Conservation (phyloP, 2,888 invertebrate species). For the Arge pagana region DNA sequence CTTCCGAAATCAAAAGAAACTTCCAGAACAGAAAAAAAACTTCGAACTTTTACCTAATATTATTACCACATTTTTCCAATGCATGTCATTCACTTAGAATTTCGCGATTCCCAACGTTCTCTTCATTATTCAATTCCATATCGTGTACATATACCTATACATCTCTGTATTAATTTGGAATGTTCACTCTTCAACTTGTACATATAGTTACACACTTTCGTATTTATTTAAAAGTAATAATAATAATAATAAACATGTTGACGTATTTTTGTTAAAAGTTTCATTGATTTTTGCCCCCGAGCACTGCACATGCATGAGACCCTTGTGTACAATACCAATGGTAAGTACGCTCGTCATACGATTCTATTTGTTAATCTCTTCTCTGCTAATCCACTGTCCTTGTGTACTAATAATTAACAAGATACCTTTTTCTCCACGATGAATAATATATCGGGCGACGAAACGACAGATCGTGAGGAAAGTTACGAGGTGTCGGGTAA, state of each 20-base stretch:
- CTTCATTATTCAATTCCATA: too few relatives aligned
- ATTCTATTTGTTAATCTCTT: constrained; percentile 21
- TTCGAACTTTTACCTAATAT: too few relatives aligned
- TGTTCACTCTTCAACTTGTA: neutral
- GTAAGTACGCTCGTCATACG: constrained; percentile 37
- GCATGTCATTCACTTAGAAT: constrained; percentile 10
- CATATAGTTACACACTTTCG: neutral
- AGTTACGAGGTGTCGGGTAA: too few relatives aligned
- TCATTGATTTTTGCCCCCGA: constrained; percentile 25
- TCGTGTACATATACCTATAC: too few relatives aligned
- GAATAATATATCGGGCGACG: constrained; percentile 2
- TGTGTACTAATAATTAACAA: constrained; percentile 7
- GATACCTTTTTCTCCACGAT: constrained; percentile 4
- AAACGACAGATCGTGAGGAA: too few relatives aligned
- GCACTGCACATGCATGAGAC: constrained; percentile 35
- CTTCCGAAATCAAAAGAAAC: too few relatives aligned
- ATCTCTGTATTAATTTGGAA: constrained; percentile 1
- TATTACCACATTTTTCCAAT: neutral
- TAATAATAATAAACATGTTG: constrained; percentile 7
- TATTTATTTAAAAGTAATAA: constrained; percentile 5
- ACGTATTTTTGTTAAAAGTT: constrained; percentile 21
- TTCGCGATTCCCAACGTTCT: neutral
- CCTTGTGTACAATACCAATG: constrained; percentile 30
- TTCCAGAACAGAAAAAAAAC: too few relatives aligned
- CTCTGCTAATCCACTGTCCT: constrained; percentile 10